A percentile compares a stretch with the other conserved stretches of the same genome.
Conservation (phyloP, 2,113 vertebrate species). For the Anarhynchus alexandrinus region DNA sequence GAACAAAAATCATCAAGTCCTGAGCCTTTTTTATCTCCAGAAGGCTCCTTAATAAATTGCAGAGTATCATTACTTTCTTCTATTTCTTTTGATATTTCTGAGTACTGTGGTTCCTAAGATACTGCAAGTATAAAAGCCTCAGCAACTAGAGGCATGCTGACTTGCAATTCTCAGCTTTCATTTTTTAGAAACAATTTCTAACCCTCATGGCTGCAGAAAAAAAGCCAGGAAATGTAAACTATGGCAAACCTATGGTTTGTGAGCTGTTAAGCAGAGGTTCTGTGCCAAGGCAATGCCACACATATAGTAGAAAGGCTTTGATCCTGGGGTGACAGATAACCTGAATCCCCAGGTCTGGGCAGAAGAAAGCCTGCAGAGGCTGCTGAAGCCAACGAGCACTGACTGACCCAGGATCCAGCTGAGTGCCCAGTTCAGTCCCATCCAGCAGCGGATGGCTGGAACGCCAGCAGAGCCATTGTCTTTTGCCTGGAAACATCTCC, state of each 20-base stretch:
- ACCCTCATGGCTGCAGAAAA: background rate
- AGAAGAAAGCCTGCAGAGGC: background rate
- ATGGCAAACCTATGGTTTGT: background rate
- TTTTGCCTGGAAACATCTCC: background rate
- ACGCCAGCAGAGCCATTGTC: background rate
- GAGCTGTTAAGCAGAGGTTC: background rate
- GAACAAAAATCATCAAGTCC: background rate
- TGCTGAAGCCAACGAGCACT: background rate
- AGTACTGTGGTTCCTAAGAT: background rate
- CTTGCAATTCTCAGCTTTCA: background rate
- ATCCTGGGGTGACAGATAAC: background rate
- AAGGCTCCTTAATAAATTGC: background rate
- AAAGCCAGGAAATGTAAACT: background rate
- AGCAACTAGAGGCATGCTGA: background rate
- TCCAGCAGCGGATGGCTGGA: background rate
- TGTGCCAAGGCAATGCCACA: background rate
- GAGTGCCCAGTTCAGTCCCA: background rate
- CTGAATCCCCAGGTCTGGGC: background rate
- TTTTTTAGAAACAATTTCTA: background rate
- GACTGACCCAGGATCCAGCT: background rate
- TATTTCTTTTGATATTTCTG: background rate
- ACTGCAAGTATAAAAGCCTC: background rate
- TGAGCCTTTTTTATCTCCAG: background rate
- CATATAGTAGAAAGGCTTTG: background rate
- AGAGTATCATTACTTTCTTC: background rate